Base-by-base conservation (phyloP, 2,797 vertebrate genomes). In the Monodelphis domestica region DNA sequence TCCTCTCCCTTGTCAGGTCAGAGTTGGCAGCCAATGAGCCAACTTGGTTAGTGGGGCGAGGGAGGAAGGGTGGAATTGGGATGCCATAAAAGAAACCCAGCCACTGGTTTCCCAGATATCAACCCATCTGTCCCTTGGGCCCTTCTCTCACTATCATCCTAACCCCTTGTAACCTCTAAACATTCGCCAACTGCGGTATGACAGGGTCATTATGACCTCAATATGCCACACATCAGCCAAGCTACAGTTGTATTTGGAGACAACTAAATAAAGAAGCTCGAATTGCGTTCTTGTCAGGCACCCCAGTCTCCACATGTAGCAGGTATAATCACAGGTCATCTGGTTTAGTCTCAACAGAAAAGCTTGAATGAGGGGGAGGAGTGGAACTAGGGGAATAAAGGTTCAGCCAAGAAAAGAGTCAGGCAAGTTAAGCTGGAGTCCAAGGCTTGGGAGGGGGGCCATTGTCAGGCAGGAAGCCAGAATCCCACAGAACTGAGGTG, bases 11-110 rank as follows among this genome's bases (percentile, higher is more conserved):
- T 89, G 50, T 93, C 93, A 91, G 92, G 63, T 51, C 51, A 84
- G 54, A 53, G 63, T 94, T 94, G 90, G 88, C 54, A 95, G n/a
- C 53, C 95, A 53, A 95, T 91, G 91, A 84, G 38, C 95, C 94
- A 91, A 97, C 91, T 52, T 91, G 56, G 90, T 92, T 56, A 53
- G 91, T 38, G 56, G 56, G 54, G 52, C 28, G 6, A 1, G 45
- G n/a, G 26, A n/a, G 28, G 0, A 3, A 93, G 50, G 26, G 2
- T 78, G 7, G 90, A 88, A 26, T 3, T 4, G 21, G 87, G 53
- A 78, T 29, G 92, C 88, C 93, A 50, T 53, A 53, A 87, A 53
- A 78, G 12, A 26, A 56, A 33, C 30, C 50, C 38, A 78, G n/a
- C 17, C 29, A 11, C 50, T 57, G 9, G 3, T 89, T 55, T 91